Evolutionary conservation across 2,888 invertebrate genomes (phyloP).

Genomic region (Thecocarcelia acutangulata): DNA sequence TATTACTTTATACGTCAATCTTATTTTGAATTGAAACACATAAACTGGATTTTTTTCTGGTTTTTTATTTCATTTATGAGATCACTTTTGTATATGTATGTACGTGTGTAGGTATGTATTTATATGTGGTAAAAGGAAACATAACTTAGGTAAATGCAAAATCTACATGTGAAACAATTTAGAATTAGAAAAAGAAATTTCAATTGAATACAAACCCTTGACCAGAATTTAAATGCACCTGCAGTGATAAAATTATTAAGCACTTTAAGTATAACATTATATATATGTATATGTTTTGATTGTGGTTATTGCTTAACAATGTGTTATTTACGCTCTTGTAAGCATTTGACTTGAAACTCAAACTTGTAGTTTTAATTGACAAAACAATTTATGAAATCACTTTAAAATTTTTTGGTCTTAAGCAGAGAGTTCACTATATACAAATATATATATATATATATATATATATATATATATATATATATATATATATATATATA

Average conservation of each 20-base stretch:
- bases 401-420: constrained; percentile 16
- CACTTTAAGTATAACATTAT: constrained; percentile 59
- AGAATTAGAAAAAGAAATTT: constrained; percentile 23
- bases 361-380: constrained; percentile 20
- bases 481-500: background rate
- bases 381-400: constrained; percentile 41
- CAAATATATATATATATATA: background rate
- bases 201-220: constrained; percentile 71
- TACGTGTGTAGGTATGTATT: too few relatives aligned
- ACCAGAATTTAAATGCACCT: constrained; percentile 68
- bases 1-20: constrained; percentile 27
- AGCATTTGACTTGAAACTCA: constrained; percentile 57
- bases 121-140: too few relatives aligned
- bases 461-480: background rate
- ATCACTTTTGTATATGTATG: constrained; percentile 56
- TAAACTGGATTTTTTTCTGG: constrained; percentile 58
- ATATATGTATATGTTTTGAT: constrained; percentile 43
- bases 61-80: constrained; percentile 53
- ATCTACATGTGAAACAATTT: background rate
- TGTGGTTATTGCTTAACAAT: constrained; percentile 50
- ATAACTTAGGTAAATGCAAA: constrained; percentile 9
- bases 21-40: constrained; percentile 23
- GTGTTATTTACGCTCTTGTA: constrained; percentile 61
- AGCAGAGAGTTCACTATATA: constrained; percentile 16
- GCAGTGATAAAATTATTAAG: constrained; percentile 63